phyloP scores from a whole-genome alignment of 2,888 invertebrate genomes.

The Caenorhabditis sp. region DNA sequence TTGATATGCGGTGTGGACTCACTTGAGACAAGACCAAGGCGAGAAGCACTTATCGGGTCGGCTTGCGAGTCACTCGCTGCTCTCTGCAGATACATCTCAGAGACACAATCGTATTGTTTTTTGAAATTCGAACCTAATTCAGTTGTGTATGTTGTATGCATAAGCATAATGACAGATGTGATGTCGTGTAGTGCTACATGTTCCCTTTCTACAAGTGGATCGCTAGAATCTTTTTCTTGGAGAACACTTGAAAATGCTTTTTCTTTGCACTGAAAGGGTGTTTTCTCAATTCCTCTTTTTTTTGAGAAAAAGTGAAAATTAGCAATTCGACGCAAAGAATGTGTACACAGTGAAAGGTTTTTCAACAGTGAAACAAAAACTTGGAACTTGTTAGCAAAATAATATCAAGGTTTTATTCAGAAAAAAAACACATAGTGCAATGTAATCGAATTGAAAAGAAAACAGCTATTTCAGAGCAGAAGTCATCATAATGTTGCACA shows the following conservation, averaged over 20 bases:
- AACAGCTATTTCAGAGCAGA: too few species aligned
- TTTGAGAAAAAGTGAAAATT: not conserved
- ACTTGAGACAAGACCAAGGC: conserved; percentile 47
- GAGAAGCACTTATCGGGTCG: conserved; percentile 55
- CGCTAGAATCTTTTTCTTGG: conserved; percentile 25
- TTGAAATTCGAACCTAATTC: conserved; percentile 58
- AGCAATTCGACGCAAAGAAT: too few species aligned
- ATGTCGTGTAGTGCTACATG: conserved; percentile 55
- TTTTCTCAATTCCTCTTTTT: too few species aligned
- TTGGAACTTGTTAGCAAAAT: too few species aligned
- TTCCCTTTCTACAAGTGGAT: conserved; percentile 34
- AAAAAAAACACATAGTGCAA: too few species aligned
- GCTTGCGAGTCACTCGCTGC: not conserved
- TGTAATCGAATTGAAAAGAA: too few species aligned
- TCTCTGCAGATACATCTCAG: conserved; percentile 23
- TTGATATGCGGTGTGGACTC: conserved; percentile 47
- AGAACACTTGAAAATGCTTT: conserved; percentile 19
- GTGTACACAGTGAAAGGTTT: too few species aligned
- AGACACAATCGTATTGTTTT: conserved; percentile 48
- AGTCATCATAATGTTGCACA: too few species aligned
- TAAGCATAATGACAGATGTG: conserved; percentile 59
- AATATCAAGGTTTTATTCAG: too few species aligned
- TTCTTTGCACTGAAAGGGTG: not conserved
- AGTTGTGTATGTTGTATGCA: conserved; percentile 33
- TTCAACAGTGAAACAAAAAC: too few species aligned